Base-by-base conservation (phyloP, 2,113 vertebrate genomes). In the Sitta europaea region DNA sequence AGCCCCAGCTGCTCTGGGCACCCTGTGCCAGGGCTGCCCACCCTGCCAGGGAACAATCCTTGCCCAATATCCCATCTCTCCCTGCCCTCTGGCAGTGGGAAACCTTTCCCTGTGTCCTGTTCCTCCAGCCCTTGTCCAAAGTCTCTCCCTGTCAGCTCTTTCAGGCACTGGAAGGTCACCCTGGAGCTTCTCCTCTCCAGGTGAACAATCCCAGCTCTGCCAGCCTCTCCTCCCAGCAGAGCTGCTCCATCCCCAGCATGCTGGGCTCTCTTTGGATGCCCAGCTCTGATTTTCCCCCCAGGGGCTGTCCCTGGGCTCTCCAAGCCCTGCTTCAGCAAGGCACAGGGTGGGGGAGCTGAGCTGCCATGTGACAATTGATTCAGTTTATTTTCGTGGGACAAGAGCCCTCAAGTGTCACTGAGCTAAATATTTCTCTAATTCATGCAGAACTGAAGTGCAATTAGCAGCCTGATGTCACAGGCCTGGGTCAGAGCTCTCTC, bases 341-440 rank as follows among this genome's bases (percentile, higher is more conserved):
- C 29, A 3, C 15, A 3, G 73, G 31, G 11, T 18, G 5, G 0
- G 33, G 23, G 73, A 59, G 33, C 3, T 51, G 53, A 81, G 94
- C 31, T 84, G 13, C 11, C 90, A 40, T 51, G 57, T 77, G 84
- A 63, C 43, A 47, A 47, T 53, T 91, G 75, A 87, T 61, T 91
- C 33, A 8, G 55, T 45, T 89, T 90, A 90, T 91, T 94, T 90
- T 55, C 78, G 85, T 16, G 61, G 53, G 66, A 96, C 53, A 82
- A 97, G 90, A 91, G 84, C 88, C 66, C 85, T 93, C 42, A 36
- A 92, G 92, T 14, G 1, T 33, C 14, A 2, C 72, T 80, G 68
- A 94, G 84, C 93, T 94, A 91, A 97, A 87, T 89, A 85, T 91
- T 91, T 93, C 93, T 81, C 65, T 82, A 72, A 89, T 87, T 87